phyloP scores from a whole-genome alignment of 2,797 vertebrate genomes.

The Mastacembelus armatus region DNA sequence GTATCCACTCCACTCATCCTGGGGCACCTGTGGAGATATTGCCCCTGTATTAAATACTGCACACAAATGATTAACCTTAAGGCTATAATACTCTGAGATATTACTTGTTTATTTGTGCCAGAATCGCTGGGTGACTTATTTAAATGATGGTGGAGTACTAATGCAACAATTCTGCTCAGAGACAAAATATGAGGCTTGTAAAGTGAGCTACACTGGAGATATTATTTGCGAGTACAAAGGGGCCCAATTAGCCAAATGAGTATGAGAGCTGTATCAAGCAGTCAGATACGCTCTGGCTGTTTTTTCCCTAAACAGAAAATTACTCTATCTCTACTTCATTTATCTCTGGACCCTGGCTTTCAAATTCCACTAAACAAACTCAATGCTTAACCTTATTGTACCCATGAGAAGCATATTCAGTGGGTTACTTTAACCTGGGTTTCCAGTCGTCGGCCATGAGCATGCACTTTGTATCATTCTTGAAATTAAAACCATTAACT shows the following conservation, averaged over 20 bases:
- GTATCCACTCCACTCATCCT: slow-evolving; percentile 97
- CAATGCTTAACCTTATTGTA: slow-evolving; percentile 5
- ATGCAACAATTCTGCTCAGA: not conserved
- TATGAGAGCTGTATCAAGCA: slow-evolving; percentile 30
- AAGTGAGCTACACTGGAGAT: not conserved
- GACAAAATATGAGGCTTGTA: slow-evolving; percentile 26
- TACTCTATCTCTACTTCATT: slow-evolving; percentile 5
- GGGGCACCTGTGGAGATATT: slow-evolving; percentile 89
- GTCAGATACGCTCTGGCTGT: slow-evolving; percentile 15
- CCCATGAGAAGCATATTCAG: not conserved
- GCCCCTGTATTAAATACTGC: slow-evolving; percentile 19
- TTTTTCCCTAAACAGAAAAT: slow-evolving; percentile 34
- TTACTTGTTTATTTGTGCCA: slow-evolving; percentile 5
- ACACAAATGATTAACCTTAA: not conserved
- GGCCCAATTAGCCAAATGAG: slow-evolving; percentile 54
- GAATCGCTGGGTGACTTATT: not conserved
- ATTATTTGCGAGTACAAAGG: slow-evolving; percentile 50
- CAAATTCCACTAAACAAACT: slow-evolving; percentile 42
- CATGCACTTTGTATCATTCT: not conserved
- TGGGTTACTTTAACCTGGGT: slow-evolving; percentile 4
- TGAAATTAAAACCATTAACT: not conserved
- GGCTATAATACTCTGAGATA: not conserved
- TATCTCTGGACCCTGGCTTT: too few relatives aligned
- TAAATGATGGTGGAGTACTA: not conserved
- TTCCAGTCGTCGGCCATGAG: not conserved